Evolutionary conservation across 35 echinoderm and acorn worm genomes (phyloP).

Genomic region (Acanthaster planci): DNA sequence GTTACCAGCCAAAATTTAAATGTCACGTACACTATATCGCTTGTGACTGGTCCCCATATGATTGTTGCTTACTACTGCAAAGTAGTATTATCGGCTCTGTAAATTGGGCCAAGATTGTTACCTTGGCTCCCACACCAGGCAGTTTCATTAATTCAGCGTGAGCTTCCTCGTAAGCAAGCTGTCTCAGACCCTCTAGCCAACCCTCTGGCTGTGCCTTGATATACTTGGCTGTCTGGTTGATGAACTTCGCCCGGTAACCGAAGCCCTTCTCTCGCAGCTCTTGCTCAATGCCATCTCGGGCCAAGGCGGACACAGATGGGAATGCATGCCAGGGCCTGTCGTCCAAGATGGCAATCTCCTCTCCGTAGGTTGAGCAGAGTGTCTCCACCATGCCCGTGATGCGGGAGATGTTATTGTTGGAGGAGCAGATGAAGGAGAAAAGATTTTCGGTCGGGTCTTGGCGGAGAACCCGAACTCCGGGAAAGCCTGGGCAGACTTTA

Average conservation of each 20-base stretch:
- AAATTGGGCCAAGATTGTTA: no score
- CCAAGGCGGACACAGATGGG: conserved; percentile 47
- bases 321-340: conserved; percentile 74
- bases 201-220: conserved; percentile 42
- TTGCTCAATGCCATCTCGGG: conserved; percentile 49
- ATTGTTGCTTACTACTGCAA: no score
- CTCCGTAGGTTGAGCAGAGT: conserved; percentile 72
- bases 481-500: conserved; percentile 51
- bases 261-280: conserved; percentile 75
- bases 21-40: no score
- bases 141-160: conserved; percentile 75
- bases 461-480: conserved; percentile 74
- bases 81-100: no score
- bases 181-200: conserved; percentile 71
- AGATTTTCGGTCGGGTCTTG: conserved; percentile 92
- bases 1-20: no score
- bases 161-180: conserved; percentile 62
- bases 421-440: conserved; percentile 94
- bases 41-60: no score
- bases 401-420: conserved; percentile 92
- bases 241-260: conserved; percentile 93
- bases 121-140: conserved; percentile 94
- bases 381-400: conserved; percentile 89
- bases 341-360: conserved; percentile 51
- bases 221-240: conserved; percentile 76